A percentile compares a stretch with the other conserved stretches of the same genome.
Evolutionary conservation across 2,113 vertebrate species (phyloP).

Genomic region (Thamnophis sirtalis): DNA sequence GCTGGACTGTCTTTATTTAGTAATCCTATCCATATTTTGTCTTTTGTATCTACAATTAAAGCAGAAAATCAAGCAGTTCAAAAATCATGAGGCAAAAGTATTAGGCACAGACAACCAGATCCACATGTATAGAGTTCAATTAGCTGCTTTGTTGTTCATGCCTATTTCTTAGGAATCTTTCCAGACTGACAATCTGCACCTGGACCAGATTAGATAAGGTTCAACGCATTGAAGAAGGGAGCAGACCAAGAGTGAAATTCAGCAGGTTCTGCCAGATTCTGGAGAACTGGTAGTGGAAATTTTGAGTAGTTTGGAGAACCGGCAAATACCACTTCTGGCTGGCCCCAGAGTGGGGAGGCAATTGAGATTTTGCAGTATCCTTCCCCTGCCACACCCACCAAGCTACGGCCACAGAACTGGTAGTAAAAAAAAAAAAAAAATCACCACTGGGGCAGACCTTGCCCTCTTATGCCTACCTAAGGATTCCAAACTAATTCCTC

Average conservation of each 20-base stretch:
- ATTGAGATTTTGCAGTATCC: no score
- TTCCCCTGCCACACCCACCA: no score
- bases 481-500: neutral
- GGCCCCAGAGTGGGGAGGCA: no score
- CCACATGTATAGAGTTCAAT: neutral
- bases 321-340: no score
- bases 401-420: no score
- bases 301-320: no score
- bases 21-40: constrained; percentile 85
- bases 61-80: neutral
- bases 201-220: neutral
- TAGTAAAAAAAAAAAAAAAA: no score
- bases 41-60: constrained; percentile 64
- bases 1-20: constrained; percentile 62
- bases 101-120: neutral
- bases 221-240: neutral
- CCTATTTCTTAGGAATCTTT: neutral
- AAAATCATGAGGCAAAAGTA: neutral
- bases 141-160: neutral
- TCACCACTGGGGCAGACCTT: neutral
- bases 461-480: neutral
- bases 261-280: no score
- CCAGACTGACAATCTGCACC: neutral
- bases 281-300: no score
- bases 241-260: no score